A percentile compares a stretch with the other conserved stretches of the same genome.
These are phyloP conservation scores for Heliocidaris tuberculata DNA, from an alignment of 35 echinoderm and acorn worm species.

Conservation along the genomic window DNA sequence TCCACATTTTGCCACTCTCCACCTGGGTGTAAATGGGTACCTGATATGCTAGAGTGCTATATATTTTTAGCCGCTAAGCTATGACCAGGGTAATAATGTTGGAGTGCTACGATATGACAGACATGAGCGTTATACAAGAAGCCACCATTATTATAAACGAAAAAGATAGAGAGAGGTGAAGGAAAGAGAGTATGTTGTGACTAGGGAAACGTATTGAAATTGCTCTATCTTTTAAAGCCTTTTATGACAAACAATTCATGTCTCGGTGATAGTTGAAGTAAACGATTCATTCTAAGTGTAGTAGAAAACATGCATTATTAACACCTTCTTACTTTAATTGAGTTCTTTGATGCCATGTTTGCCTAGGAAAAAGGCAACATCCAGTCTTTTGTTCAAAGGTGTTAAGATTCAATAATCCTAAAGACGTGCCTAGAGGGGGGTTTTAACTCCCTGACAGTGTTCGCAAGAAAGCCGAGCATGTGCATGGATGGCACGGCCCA, in stretches of 20 bases:
- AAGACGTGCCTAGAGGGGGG: not conserved
- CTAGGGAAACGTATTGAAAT: not conserved
- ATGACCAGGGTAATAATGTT: too few species aligned
- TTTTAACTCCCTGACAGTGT: not conserved
- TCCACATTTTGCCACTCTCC: too few species aligned
- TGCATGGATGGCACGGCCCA: not conserved
- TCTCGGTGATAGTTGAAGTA: not conserved
- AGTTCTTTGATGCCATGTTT: not conserved
- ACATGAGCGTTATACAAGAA: too few species aligned
- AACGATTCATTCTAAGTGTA: not conserved
- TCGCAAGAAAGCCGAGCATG: not conserved
- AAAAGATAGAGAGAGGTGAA: too few species aligned
- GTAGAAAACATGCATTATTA: not conserved
- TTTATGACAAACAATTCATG: not conserved
- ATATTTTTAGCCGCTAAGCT: too few species aligned
- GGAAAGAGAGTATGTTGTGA: not conserved
- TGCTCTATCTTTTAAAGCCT: not conserved
- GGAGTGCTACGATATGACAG: too few species aligned
- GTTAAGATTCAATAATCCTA: slow-evolving; percentile 7
- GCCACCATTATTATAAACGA: too few species aligned
- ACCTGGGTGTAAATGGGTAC: too few species aligned
- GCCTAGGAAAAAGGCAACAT: not conserved
- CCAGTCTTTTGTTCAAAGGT: slow-evolving; percentile 27
- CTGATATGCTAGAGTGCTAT: too few species aligned
- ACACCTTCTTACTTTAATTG: not conserved